Percentiles rank a stretch among this genome's conserved stretches.
These are phyloP conservation scores for Numida meleagris DNA, from an alignment of 2,113 vertebrate species.

Conservation along the genomic window DNA sequence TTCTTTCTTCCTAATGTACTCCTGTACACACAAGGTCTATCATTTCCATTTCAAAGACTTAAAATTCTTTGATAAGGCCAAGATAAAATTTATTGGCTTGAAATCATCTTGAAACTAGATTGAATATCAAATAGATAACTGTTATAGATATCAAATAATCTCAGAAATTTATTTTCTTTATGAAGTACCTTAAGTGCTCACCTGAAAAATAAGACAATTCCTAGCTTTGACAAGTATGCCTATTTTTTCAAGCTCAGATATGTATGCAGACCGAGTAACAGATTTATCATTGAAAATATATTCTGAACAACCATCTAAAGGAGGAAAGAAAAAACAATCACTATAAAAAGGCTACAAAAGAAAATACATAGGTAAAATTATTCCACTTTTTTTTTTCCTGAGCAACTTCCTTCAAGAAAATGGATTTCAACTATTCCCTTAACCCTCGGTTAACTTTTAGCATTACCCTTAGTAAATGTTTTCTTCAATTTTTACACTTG, in stretches of 20 bases:
- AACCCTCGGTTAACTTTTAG: background rate
- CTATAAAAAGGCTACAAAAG: background rate
- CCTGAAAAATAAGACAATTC: slow-evolving; percentile 96
- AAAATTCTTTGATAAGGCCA: background rate
- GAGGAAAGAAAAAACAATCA: background rate
- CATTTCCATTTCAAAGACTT: background rate
- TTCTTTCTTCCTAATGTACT: background rate
- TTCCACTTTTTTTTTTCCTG: background rate
- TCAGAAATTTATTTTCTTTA: background rate
- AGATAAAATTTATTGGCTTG: background rate
- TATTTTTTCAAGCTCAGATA: slow-evolving; percentile 83
- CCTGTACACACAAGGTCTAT: rapidly evolving
- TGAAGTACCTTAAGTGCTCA: slow-evolving; percentile 53
- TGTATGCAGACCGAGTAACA: slow-evolving; percentile 80
- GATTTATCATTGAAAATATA: slow-evolving; percentile 78
- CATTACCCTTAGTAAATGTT: rapidly evolving
- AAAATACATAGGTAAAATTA: background rate
- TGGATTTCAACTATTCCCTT: background rate
- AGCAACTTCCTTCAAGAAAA: background rate
- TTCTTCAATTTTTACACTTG: background rate
- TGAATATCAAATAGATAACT: background rate
- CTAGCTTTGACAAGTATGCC: slow-evolving; percentile 88
- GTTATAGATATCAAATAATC: background rate
- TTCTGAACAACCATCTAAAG: slow-evolving; percentile 83
- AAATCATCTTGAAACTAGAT: background rate